These are phyloP conservation scores for Drosophila ercepeae DNA, from an alignment of 1,140 invertebrate species.

Conservation along the genomic window DNA sequence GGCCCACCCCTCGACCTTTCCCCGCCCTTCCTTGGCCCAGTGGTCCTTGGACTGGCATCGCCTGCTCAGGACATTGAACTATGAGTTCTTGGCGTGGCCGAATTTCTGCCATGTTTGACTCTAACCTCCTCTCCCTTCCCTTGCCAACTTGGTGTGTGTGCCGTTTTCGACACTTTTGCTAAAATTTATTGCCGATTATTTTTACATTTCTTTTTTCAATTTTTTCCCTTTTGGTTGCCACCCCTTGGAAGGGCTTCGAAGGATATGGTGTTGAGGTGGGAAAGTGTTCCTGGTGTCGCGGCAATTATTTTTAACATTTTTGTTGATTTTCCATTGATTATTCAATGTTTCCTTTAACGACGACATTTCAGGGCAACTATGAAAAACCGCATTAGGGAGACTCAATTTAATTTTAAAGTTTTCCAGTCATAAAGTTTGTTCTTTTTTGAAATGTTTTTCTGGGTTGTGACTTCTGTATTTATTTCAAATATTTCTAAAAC, in stretches of 20 bases:
- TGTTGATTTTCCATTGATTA: conserved; percentile 75
- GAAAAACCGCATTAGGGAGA: neutral
- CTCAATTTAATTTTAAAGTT: neutral
- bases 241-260: neutral
- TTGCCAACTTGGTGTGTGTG: conserved; percentile 46
- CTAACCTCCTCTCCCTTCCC: neutral
- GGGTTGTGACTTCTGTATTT: too few relatives aligned
- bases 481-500: neutral
- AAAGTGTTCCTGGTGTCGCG: conserved; percentile 42
- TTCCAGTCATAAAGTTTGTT: too few relatives aligned
- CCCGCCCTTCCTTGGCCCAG: neutral
- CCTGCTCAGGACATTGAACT: conserved; percentile 76
- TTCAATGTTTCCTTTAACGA: conserved; percentile 23
- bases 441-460: too few relatives aligned
- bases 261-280: neutral
- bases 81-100: conserved; percentile 75
- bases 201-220: conserved; percentile 75
- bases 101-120: conserved; percentile 53
- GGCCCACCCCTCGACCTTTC: conserved; percentile 2
- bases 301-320: conserved; percentile 73
- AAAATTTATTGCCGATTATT: conserved; percentile 82
- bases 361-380: neutral
- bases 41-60: conserved; percentile 32
- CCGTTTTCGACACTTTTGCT: conserved; percentile 78
- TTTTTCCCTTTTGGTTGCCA: conserved; percentile 29